Evolutionary conservation across 1,140 invertebrate species (phyloP), one percentile per base, ranked within the genome.

Genomic region (Hyles euphorbiae): DNA sequence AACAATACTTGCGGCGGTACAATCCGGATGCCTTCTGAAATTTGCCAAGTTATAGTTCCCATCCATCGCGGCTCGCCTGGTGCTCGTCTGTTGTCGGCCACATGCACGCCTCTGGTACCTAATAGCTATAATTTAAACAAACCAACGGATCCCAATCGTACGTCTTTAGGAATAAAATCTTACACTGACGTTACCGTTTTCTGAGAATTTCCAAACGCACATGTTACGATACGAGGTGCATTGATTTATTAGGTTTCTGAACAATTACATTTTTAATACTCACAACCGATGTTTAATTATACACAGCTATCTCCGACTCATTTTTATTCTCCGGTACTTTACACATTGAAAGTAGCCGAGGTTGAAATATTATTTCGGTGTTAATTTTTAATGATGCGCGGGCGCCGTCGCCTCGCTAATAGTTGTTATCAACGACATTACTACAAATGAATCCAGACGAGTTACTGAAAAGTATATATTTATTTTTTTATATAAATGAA

Each of bases 111-210:
- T 47, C 63, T 58, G 62, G 61, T 70, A 74, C 70, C 72, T 79
- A 81, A 81, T 81, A 65, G 76, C 68, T 63, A 70, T 82, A 82
- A 81, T 74, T 77, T 82, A 84, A 84, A 84, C 81, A 84, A 81
- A 82, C 68, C 72, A 56, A 68, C 58, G 47, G 57, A 48, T 72
- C 70, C 76, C 74, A 75, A 78, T 79, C 65, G 70, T 70, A 60
- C 74, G 69, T 65, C 72, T 81, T 79, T 78, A 70, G 73, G 70
- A 78, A 78, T 81, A 80, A 80, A 81, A 80, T 77, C 60, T 67
- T 72, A 71, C 71, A 71, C 59, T 68, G 66, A 69, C 53, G 73
- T 64, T 71, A 72, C 70, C 69, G 74, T 76, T 69, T 81, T 83
- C 74, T 76, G 68, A 69, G 68, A 76, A 75, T 68, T 63, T 70